These are phyloP conservation scores for Hemitrygon akajei DNA, from an alignment of 2,797 vertebrate genomes.

Conservation along the genomic window DNA sequence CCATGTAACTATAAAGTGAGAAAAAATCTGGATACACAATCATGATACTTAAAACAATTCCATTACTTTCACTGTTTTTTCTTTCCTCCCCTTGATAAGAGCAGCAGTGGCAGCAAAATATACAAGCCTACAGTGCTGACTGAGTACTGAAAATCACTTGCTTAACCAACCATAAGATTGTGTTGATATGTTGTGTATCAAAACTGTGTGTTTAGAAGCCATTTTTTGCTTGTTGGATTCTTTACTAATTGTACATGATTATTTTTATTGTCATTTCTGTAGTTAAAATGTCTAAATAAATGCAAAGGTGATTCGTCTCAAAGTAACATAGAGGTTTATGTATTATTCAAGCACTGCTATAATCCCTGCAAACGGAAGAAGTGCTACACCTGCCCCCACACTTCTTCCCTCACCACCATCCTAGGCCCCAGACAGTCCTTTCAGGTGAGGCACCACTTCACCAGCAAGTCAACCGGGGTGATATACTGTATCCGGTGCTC, in stretches of 20 bases:
- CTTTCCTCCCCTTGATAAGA: not conserved
- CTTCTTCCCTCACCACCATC: too few species aligned
- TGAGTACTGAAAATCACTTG: slow-evolving; percentile 7
- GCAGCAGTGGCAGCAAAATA: not conserved
- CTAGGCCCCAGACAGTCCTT: too few species aligned
- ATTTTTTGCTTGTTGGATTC: not conserved
- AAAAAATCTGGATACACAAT: not conserved
- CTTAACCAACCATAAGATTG: slow-evolving; percentile 32
- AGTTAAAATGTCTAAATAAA: not conserved
- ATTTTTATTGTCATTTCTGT: not conserved
- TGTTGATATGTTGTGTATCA: not conserved
- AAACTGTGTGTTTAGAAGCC: not conserved
- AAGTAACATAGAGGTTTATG: not conserved
- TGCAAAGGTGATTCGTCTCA: not conserved
- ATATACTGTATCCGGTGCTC: too few species aligned
- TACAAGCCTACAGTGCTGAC: not conserved
- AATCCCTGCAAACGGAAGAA: too few species aligned
- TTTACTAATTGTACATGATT: not conserved
- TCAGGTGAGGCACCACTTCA: too few species aligned
- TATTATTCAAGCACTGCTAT: not conserved
- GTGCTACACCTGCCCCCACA: too few species aligned
- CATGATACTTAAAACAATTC: not conserved
- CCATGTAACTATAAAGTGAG: not conserved
- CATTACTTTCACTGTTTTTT: not conserved
- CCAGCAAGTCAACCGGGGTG: too few species aligned